Conservation (phyloP, 2,113 vertebrate species). For the Crotalus horridus region DNA sequence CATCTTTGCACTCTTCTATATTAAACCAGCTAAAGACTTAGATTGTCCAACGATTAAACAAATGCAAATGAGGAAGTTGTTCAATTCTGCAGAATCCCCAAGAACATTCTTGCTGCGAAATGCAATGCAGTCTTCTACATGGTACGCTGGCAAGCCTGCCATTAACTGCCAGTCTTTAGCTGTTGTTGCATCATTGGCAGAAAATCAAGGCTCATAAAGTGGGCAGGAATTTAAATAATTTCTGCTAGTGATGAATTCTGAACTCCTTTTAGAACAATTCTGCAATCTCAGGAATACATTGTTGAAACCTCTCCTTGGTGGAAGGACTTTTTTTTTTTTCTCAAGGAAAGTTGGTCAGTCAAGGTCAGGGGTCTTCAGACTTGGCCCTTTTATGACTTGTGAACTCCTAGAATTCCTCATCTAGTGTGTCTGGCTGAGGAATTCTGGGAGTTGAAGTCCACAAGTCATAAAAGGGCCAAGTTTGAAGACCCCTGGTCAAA, state of each 20-base stretch:
- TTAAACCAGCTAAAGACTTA: not conserved
- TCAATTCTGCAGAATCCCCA: not conserved
- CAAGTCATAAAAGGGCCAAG: too few species aligned
- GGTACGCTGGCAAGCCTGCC: not conserved
- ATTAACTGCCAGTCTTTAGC: not conserved
- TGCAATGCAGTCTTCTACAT: not conserved
- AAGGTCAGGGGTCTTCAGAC: not conserved
- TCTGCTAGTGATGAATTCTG: not conserved
- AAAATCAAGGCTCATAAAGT: not conserved
- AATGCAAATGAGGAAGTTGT: not conserved
- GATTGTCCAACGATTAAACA: not conserved
- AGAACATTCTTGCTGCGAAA: not conserved
- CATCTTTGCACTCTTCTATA: not conserved
- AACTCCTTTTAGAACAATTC: not conserved
- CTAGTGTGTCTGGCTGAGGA: too few species aligned
- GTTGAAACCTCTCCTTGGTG: not conserved
- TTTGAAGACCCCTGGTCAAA: not conserved
- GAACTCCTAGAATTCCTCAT: too few species aligned
- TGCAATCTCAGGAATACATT: not conserved
- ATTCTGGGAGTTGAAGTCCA: too few species aligned
- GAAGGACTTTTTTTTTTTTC: not conserved
- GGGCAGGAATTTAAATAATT: not conserved
- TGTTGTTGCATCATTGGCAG: not conserved
- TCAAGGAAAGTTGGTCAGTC: not conserved
- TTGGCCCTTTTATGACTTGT: too few species aligned